Evolutionary conservation across 2,888 invertebrate species (phyloP).

Genomic region (Tachina lurida): DNA sequence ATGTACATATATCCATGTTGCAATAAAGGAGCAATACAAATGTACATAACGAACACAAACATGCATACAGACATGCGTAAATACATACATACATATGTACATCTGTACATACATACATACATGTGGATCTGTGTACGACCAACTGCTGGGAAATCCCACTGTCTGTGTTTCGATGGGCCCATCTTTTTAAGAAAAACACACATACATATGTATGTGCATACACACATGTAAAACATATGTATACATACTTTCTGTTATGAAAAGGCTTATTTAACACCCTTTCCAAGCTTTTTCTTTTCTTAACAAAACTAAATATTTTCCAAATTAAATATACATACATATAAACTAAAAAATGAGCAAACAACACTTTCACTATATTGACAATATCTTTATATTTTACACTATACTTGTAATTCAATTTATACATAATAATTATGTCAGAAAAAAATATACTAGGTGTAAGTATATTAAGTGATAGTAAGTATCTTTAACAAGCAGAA

Average conservation of each 20-base stretch:
- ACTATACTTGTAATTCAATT: slow-evolving; percentile 79
- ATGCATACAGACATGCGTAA: not conserved
- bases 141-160: too few relatives aligned
- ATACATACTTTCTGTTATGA: slow-evolving; percentile 49
- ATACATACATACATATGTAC: not conserved
- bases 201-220: not conserved
- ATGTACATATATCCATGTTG: not conserved
- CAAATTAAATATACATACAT: slow-evolving; percentile 1
- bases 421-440: slow-evolving; percentile 73
- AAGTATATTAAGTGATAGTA: slow-evolving; percentile 51
- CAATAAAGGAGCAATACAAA: not conserved
- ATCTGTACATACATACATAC: not conserved
- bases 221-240: slow-evolving; percentile 10
- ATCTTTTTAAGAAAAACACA: not conserved
- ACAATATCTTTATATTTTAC: slow-evolving; percentile 83
- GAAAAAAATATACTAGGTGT: slow-evolving; percentile 53
- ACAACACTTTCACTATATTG: slow-evolving; percentile 82
- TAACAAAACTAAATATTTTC: slow-evolving; percentile 30
- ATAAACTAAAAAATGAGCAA: slow-evolving; percentile 51
- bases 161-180: too few relatives aligned
- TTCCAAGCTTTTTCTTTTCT: slow-evolving; percentile 54
- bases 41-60: not conserved
- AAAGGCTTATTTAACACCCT: slow-evolving; percentile 54
- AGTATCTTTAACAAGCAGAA: slow-evolving; percentile 65
- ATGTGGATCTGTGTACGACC: not conserved